Conservation (phyloP, 2,888 invertebrate genomes). For the Camptogramma bilineatum region DNA sequence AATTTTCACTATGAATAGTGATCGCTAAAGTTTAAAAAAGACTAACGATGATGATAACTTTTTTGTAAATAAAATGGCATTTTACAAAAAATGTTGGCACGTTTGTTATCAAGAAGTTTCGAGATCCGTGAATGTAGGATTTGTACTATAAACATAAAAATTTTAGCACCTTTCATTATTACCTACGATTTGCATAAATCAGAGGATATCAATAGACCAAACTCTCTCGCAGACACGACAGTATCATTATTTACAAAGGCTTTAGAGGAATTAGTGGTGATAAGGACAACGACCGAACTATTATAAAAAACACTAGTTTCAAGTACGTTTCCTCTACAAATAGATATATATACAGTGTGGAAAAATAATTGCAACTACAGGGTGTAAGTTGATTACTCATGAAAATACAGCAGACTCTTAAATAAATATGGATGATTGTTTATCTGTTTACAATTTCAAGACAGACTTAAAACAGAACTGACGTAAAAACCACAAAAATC, state of each 20-base stretch:
- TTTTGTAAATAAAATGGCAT: no score
- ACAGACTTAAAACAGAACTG: background rate
- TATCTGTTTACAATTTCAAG: background rate
- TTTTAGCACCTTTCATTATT: background rate
- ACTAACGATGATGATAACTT: no score
- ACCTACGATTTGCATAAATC: constrained; percentile 12
- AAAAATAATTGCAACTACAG: constrained; percentile 6
- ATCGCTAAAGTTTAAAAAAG: no score
- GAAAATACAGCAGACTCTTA: background rate
- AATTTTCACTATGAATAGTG: no score
- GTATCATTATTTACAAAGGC: constrained; percentile 37
- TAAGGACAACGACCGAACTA: constrained; percentile 40
- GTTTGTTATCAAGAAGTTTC: no score
- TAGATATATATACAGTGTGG: background rate
- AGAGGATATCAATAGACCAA: constrained; percentile 19
- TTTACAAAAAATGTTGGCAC: no score
- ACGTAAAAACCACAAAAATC: background rate
- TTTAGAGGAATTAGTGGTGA: constrained; percentile 34
- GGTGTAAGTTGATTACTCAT: constrained; percentile 1
- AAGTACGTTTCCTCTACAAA: constrained; percentile 15
- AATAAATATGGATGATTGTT: background rate
- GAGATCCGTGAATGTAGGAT: no score
- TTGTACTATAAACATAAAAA: no score
- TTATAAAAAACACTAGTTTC: constrained; percentile 17
- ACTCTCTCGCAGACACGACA: constrained; percentile 13